Evolutionary conservation across 2,113 vertebrate genomes (phyloP), one percentile per base, ranked within the genome.

Genomic region (Piprites chloris): DNA sequence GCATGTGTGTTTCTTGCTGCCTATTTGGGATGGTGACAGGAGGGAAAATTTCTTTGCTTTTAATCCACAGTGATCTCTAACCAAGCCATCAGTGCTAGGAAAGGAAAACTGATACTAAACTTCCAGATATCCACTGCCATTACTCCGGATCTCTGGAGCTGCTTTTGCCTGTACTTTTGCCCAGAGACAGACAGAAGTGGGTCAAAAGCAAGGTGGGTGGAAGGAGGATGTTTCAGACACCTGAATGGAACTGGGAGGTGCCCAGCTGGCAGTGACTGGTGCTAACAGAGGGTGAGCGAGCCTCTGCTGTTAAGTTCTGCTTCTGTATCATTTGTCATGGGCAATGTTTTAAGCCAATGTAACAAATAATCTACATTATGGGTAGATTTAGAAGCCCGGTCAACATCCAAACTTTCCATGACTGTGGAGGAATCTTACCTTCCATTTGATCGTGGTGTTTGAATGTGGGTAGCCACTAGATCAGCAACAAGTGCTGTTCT

Each of bases 1-100:
- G 49, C 0, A 0, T 17, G 2, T n/a, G 9, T 26, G n/a, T 35
- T 74, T 68, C 55, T 68, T 37, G 37, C n/a, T 73, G 44, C 30
- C 33, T 87, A 1, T 62, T 68, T 35, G 65, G 41, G 41, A 32
- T 27, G 18, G 13, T n/a, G n/a, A 21, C 17, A 66, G 44, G 28
- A 61, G 14, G 50, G 19, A 42, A 77, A 85, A 74, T 12, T 41
- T 49, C 23, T 67, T 35, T 9, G 46, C 11, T 58, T 76, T 62
- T 30, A 13, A 47, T 67, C 27, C 35, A 7, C 52, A 19, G 5
- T n/a, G 67, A 42, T 47, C 33, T 76, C 59, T 71, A 62, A 32
- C 78, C 6, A 74, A 44, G 49, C 14, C 90, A n/a, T 22, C 67
- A 58, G 47, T 28, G 26, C 9, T 78, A 56, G 33, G 35, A 71